Conservation (phyloP, 2,797 vertebrate species). For the Melanotaenia nigrans region DNA sequence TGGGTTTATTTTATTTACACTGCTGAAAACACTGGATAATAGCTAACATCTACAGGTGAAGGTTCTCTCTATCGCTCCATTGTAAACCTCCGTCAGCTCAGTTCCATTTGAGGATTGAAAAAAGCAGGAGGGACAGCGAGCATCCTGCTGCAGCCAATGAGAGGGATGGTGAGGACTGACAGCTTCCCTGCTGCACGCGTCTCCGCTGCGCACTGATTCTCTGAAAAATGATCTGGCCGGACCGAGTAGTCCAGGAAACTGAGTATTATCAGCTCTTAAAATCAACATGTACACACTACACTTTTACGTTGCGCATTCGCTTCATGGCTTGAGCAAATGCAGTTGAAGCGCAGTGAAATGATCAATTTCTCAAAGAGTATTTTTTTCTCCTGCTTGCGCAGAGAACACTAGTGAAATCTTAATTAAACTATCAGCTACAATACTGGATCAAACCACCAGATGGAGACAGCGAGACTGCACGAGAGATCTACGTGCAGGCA, state of each 20-base stretch:
- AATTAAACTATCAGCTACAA: constrained; percentile 32
- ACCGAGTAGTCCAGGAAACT: constrained; percentile 10
- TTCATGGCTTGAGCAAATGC: not conserved
- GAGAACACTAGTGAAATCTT: constrained; percentile 6
- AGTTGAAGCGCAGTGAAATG: not conserved
- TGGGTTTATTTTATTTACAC: not conserved
- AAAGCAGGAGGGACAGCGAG: constrained; percentile 47
- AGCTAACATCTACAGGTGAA: constrained; percentile 72
- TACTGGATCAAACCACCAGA: constrained; percentile 59
- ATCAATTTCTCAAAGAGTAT: not conserved
- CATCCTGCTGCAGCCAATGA: constrained; percentile 76
- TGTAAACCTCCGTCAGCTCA: constrained; percentile 53
- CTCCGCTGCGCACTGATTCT: constrained; percentile 60
- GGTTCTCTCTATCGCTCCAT: constrained; percentile 67
- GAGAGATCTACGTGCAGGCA: constrained; percentile 43
- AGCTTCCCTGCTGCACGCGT: constrained; percentile 57
- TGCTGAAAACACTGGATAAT: constrained; percentile 4
- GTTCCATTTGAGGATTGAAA: constrained; percentile 59
- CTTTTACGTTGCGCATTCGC: not conserved
- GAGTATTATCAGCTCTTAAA: not conserved
- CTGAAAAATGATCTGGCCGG: constrained; percentile 46
- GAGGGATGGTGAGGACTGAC: constrained; percentile 62
- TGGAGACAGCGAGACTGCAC: constrained; percentile 53
- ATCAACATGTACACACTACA: not conserved
- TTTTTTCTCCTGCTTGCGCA: not conserved